Percentiles rank a stretch among this genome's conserved stretches.
Conservation (phyloP, 2,888 invertebrate species). For the Drosophila mettleri region DNA sequence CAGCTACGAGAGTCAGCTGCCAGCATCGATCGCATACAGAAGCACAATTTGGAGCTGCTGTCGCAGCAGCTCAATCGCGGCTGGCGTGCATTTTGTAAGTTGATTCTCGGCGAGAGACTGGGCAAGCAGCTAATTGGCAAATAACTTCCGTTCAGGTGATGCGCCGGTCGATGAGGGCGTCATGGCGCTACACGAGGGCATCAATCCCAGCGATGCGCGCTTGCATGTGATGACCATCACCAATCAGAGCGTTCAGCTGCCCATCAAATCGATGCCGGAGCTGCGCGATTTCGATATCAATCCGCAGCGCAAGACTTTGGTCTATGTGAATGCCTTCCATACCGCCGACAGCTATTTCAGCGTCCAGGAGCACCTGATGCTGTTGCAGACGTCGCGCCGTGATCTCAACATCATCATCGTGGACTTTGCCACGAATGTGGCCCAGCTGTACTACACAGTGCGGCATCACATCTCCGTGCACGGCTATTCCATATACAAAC, state of each 20-base stretch:
- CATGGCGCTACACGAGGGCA: constrained; percentile 79
- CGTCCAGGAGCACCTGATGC: constrained; percentile 74
- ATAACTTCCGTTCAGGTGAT: constrained; percentile 61
- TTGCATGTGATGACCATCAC: constrained; percentile 77
- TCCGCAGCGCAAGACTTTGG: constrained; percentile 71
- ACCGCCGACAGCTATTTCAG: constrained; percentile 77
- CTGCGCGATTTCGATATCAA: constrained; percentile 79
- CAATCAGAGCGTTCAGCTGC: constrained; percentile 79
- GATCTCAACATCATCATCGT: constrained; percentile 81
- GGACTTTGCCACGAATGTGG: constrained; percentile 76
- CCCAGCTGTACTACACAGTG: constrained; percentile 81
- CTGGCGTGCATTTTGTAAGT: constrained; percentile 81
- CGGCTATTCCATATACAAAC: constrained; percentile 76
- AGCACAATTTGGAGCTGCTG: constrained; percentile 70
- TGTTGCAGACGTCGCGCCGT: constrained; percentile 70
- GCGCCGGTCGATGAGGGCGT: constrained; percentile 82
- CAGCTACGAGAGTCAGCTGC: neutral
- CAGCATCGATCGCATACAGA: constrained; percentile 66
- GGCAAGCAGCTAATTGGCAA: neutral
- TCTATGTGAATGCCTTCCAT: constrained; percentile 81
- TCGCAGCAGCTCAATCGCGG: constrained; percentile 69
- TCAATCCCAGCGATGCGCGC: constrained; percentile 79
- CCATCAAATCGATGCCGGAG: constrained; percentile 77
- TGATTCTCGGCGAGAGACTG: neutral
- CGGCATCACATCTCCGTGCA: constrained; percentile 77